Base-by-base conservation (phyloP, 2,113 vertebrate genomes). In the Nothocercus julius region DNA sequence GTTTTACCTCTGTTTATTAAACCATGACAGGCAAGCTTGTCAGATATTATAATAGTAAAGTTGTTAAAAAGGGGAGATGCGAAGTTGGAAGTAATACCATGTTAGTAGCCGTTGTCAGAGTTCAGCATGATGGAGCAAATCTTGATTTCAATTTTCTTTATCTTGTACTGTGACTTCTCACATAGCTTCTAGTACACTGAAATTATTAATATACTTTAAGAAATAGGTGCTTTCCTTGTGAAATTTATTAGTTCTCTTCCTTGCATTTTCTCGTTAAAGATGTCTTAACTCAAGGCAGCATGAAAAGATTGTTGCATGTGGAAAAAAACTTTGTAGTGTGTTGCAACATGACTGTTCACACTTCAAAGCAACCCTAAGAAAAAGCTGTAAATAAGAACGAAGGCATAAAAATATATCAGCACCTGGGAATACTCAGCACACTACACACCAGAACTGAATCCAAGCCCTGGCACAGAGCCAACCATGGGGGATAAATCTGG, bases 351-450 rank as follows among this genome's bases (percentile, higher is more conserved):
- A 97, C 96, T 97, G 95, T 97, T 97, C 96, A 96, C 91, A 97
- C 95, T 97, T 98, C 97, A 98, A 97, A 98, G 97, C 96, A 97
- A 97, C 74, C 53, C 83, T 79, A 91, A 97, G 97, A 87, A 97
- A 98, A 97, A 96, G 21, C 95, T 97, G 97, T 98, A 98, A 98
- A 98, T 98, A 98, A 97, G 89, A 77, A 96, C 64, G 94, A 95
- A 94, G 93, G 95, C 96, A 94, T 96, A 97, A 97, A 98, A 98
- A 94, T 96, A 95, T 36, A 61, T 59, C 45, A 92, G 95, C 97
- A 98, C 98, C 97, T 98, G 97, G 97, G 97, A 98, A 97, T 98
- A 97, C 95, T 98, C 97, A 97, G 92, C 82, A 79, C 84, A 85
- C 62, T 98, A 97, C 98, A 97, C 96, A 96, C 95, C 91, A 95